phyloP scores from a whole-genome alignment of 2,113 vertebrate species.

The Anarrhichthys ocellatus region DNA sequence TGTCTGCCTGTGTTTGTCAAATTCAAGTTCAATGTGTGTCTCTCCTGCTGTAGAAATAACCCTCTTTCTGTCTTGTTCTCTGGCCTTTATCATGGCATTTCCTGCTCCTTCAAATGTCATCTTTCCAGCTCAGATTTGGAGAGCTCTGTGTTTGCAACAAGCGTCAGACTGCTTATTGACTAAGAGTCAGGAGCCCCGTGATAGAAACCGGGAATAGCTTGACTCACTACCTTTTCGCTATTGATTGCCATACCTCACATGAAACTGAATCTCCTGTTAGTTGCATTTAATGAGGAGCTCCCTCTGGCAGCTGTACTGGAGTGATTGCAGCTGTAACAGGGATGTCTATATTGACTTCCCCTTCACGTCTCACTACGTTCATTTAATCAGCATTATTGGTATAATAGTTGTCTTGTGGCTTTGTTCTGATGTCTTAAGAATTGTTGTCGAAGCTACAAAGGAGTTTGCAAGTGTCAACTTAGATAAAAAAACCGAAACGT shows the following conservation, averaged over 20 bases:
- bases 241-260: constrained; percentile 65
- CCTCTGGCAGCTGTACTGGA: constrained; percentile 66
- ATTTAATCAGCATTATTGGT: constrained; percentile 52
- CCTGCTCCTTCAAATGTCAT: constrained; percentile 43
- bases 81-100: constrained; percentile 23
- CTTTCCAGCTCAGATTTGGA: constrained; percentile 35
- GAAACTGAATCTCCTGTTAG: constrained; percentile 72
- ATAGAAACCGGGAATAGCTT: constrained; percentile 65
- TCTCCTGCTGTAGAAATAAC: constrained; percentile 32
- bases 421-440: constrained; percentile 11
- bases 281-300: constrained; percentile 72
- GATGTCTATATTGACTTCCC: constrained; percentile 63
- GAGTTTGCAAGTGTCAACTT: background rate
- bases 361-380: constrained; percentile 42
- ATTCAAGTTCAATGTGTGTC: constrained; percentile 9
- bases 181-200: constrained; percentile 56
- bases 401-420: constrained; percentile 24
- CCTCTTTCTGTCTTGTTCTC: constrained; percentile 26
- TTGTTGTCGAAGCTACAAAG: constrained; percentile 1
- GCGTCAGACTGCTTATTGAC: constrained; percentile 62
- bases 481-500: background rate
- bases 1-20: background rate
- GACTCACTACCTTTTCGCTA: constrained; percentile 51
- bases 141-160: constrained; percentile 60
- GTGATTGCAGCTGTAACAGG: constrained; percentile 56